phyloP scores from a whole-genome alignment of 2,797 vertebrate genomes.

The Neoniphon sammara region DNA sequence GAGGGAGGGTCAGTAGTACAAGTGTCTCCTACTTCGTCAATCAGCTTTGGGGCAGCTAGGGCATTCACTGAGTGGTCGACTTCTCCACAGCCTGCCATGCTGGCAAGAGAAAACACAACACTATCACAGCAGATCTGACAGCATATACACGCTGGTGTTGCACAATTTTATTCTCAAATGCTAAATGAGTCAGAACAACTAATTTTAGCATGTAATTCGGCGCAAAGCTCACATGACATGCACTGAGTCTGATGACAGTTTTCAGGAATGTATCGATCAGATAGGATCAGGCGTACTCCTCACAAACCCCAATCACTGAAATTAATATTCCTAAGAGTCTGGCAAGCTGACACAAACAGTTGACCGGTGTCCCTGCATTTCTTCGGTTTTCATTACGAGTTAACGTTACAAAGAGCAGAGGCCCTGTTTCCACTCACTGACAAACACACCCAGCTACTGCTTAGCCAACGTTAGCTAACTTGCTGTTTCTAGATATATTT shows the following conservation, averaged over 20 bases:
- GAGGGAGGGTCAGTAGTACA: conserved; percentile 73
- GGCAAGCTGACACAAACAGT: fast-evolving
- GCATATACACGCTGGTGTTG: not conserved
- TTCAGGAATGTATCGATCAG: conserved; percentile 43
- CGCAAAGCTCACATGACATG: not conserved
- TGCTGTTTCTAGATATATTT: not conserved
- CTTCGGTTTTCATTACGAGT: not conserved
- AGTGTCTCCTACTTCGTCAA: conserved; percentile 66
- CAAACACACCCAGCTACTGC: conserved; percentile 18
- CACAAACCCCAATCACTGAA: not conserved
- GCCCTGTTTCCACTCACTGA: conserved; percentile 9
- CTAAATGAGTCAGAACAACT: not conserved
- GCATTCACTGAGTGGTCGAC: conserved; percentile 88
- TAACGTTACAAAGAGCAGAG: not conserved
- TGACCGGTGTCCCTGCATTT: too few species aligned
- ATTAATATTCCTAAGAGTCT: not conserved
- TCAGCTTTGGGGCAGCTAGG: conserved; percentile 86
- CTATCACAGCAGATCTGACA: not conserved
- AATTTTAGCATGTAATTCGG: not conserved
- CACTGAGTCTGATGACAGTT: conserved; percentile 26
- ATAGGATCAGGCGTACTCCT: not conserved
- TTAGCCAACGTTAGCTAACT: conserved; percentile 42
- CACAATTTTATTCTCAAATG: not conserved
- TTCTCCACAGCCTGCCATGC: conserved; percentile 94
- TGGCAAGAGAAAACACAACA: conserved; percentile 61